A percentile compares a stretch with the other conserved stretches of the same genome.
phyloP scores from a whole-genome alignment of 2,113 vertebrate genomes.

The Labrus mixtus region DNA sequence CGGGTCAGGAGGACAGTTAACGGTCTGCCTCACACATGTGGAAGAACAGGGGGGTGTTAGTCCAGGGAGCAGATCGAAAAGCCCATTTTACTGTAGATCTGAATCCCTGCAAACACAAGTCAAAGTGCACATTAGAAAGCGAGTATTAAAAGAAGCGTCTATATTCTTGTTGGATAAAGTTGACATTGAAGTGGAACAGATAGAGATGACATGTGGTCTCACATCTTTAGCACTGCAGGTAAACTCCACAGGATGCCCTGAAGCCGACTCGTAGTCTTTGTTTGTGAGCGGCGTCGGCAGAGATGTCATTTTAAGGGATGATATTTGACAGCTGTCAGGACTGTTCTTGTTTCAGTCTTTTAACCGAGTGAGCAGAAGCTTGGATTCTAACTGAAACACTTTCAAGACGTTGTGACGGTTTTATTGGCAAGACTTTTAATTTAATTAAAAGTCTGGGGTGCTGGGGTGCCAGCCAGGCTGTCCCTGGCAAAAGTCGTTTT shows the following conservation, averaged over 20 bases:
- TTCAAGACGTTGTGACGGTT: too few relatives aligned
- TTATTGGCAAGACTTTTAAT: too few relatives aligned
- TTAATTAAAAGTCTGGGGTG: too few relatives aligned
- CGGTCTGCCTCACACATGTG: conserved; percentile 3
- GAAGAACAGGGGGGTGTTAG: neutral
- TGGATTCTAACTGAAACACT: conserved; percentile 14
- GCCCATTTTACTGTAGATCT: too few relatives aligned
- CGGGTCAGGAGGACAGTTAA: neutral
- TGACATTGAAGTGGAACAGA: conserved; percentile 5
- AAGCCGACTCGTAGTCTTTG: conserved; percentile 13
- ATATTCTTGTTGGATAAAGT: neutral
- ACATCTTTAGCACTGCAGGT: neutral
- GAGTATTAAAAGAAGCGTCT: too few relatives aligned
- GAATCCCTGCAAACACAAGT: neutral
- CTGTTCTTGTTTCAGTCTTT: conserved; percentile 22
- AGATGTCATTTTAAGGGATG: conserved; percentile 10
- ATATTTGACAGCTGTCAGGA: conserved; percentile 36
- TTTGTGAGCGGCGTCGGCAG: neutral
- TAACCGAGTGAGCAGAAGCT: neutral
- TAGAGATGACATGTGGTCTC: conserved; percentile 7
- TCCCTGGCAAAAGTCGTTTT: too few relatives aligned
- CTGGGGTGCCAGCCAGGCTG: too few relatives aligned
- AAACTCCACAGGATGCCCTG: neutral
- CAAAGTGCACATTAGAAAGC: neutral
- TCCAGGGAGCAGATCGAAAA: neutral